A percentile compares a stretch with the other conserved stretches of the same genome.
These are phyloP conservation scores for Hecatera dysodea DNA, from an alignment of 2,888 invertebrate species.

Conservation along the genomic window DNA sequence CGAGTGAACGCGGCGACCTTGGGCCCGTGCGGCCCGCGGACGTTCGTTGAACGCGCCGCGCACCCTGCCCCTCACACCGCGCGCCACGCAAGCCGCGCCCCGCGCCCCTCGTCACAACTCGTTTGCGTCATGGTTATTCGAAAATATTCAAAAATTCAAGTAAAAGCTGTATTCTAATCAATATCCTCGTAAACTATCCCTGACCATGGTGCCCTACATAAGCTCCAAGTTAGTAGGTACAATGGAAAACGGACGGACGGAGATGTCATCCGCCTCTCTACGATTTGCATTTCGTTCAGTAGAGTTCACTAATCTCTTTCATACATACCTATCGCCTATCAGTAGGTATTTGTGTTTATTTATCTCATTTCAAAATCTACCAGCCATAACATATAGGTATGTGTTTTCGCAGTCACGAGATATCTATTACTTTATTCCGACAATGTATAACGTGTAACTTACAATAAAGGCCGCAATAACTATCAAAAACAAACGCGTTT, in stretches of 20 bases:
- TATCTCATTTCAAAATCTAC: conserved; percentile 40
- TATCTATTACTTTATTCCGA: conserved; percentile 57
- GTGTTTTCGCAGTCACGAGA: conserved; percentile 54
- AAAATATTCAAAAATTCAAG: conserved; percentile 66
- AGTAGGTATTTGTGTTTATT: conserved; percentile 29
- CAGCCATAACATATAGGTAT: conserved; percentile 17
- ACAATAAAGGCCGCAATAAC: conserved; percentile 55
- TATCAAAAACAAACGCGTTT: conserved; percentile 61
- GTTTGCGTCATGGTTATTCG: conserved; percentile 84
- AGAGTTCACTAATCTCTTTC: conserved; percentile 43
- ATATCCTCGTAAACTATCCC: not conserved
- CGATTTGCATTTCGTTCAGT: conserved; percentile 39
- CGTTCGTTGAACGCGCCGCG: conserved; percentile 89
- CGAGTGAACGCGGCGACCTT: conserved; percentile 88
- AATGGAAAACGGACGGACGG: conserved; percentile 29
- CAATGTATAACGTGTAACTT: conserved; percentile 48
- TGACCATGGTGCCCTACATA: not conserved
- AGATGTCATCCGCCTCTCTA: conserved; percentile 35
- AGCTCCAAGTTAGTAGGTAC: conserved; percentile 1
- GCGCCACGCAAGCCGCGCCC: conserved; percentile 38
- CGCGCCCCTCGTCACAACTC: conserved; percentile 76
- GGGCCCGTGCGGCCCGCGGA: conserved; percentile 88
- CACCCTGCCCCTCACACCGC: conserved; percentile 62
- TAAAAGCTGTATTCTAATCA: conserved; percentile 17
- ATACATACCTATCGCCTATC: conserved; percentile 25